Conservation (phyloP, 1,140 invertebrate species). For the Meloidogyne hapla region DNA sequence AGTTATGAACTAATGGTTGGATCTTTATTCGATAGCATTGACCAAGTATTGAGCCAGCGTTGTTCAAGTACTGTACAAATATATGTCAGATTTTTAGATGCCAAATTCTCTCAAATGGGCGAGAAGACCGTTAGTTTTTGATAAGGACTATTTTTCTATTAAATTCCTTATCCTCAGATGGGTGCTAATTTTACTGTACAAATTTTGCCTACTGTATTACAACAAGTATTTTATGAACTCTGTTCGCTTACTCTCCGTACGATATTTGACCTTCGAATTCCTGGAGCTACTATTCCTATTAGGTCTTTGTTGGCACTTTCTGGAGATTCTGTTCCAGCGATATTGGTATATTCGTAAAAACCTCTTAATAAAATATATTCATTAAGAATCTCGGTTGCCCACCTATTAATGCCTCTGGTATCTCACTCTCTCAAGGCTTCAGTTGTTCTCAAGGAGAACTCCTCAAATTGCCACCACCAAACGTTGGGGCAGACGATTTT, state of each 20-base stretch:
- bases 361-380: neutral
- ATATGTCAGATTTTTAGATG: constrained; percentile 76
- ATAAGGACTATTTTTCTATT: constrained; percentile 31
- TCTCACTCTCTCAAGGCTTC: constrained; percentile 82
- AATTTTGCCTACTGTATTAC: constrained; percentile 80
- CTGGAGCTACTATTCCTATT: constrained; percentile 84
- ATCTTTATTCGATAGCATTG: constrained; percentile 76
- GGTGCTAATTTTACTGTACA: constrained; percentile 79
- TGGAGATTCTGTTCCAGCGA: constrained; percentile 16
- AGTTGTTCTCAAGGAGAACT: constrained; percentile 89
- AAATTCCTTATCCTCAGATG: constrained; percentile 54
- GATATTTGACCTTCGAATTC: constrained; percentile 88
- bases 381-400: constrained; percentile 80
- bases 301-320: constrained; percentile 80
- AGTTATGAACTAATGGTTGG: constrained; percentile 80
- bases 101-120: constrained; percentile 73
- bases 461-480: constrained; percentile 69
- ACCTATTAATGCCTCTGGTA: constrained; percentile 79
- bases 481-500: neutral
- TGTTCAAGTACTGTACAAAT: constrained; percentile 86
- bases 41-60: constrained; percentile 79
- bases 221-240: constrained; percentile 85
- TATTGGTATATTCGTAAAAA: neutral
- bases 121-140: constrained; percentile 28
- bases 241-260: constrained; percentile 87